Base-by-base conservation (phyloP, 2,888 invertebrate species). In the Heliconius hortense region DNA sequence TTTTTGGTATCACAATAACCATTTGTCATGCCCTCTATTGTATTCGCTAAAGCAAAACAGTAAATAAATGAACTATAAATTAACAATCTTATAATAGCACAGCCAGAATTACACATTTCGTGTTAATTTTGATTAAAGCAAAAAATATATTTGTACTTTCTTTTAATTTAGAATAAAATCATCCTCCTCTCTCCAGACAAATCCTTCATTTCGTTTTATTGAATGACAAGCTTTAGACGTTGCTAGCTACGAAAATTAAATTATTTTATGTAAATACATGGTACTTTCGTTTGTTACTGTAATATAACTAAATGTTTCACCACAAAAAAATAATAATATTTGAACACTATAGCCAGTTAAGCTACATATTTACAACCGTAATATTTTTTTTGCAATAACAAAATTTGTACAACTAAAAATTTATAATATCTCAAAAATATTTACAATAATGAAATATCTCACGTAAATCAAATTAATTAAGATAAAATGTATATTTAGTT, bases 1-100 rank as follows among this genome's bases (percentile, higher is more conserved):
- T 31, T 35, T 59, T 74, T 73, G 7, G 15, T 56, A 74, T 70
- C 70, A 43, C 75, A 75, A 56, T 71, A 75, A 5, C 70, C 64
- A 56, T 75, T 62, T 62, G 60, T n/a, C 5, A 35, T n/a, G 39
- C 18, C 64, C 39, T 73, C 67, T 43, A 53, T 43, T 7, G 3
- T 66, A 28, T 56, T 66, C 3, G 56, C 64, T 24, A 43, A 28
- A 56, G 59, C 11, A 8, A 43, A 5, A 60, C 2, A 24, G 2
- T 31, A 53, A 48, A 53, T 53, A 1, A 60, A 43, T 59, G 28
- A 26, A 43, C 60, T 39, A 39, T 43, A 39, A 43, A 43, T 28
- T 31, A 35, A n/a, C 10, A 53, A 13, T 67, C 26, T 26, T 26
- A 10, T 48, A 11, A 68, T 53, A 15, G 24, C 7, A 53, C 8